Percentiles rank a stretch among this genome's conserved stretches.
phyloP scores from a whole-genome alignment of 2,888 invertebrate genomes.

The Ormyrus rosae region DNA sequence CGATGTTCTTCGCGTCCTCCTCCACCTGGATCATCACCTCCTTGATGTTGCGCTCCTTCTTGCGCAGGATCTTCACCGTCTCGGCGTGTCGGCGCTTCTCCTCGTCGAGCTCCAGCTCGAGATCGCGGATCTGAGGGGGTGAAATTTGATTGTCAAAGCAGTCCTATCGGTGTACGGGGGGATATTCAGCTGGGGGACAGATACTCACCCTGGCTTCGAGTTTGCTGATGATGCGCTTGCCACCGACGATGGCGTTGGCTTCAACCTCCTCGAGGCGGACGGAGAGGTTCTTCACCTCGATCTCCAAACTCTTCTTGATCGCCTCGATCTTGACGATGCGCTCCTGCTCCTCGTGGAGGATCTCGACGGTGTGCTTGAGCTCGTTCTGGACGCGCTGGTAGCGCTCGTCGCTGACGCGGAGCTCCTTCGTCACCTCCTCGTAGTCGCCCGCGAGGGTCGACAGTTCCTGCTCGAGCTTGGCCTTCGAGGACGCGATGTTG shows the following conservation, averaged over 20 bases:
- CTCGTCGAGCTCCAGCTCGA: conserved; percentile 96
- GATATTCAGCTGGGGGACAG: too few species aligned
- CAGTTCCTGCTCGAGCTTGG: conserved; percentile 96
- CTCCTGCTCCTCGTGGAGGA: conserved; percentile 96
- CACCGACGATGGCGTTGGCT: conserved; percentile 96
- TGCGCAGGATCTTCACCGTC: conserved; percentile 97
- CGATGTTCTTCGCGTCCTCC: conserved; percentile 97
- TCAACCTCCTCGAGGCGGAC: conserved; percentile 97
- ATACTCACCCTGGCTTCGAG: conserved; percentile 86
- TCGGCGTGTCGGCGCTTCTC: conserved; percentile 98
- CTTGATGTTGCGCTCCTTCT: conserved; percentile 98
- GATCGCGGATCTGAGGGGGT: conserved; percentile 86
- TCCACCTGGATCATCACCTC: conserved; percentile 96
- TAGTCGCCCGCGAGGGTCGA: conserved; percentile 94
- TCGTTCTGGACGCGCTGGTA: conserved; percentile 95
- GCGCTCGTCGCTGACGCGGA: conserved; percentile 95
- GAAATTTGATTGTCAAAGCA: background rate
- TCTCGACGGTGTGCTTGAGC: conserved; percentile 95
- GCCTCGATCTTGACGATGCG: conserved; percentile 98
- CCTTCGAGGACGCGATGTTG: conserved; percentile 94
- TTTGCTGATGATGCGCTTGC: conserved; percentile 98
- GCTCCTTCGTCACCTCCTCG: conserved; percentile 97
- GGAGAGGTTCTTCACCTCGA: conserved; percentile 96
- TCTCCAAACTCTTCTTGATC: conserved; percentile 97
- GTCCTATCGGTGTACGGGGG: too few species aligned